A percentile compares a stretch with the other conserved stretches of the same genome.
These are phyloP conservation scores for Indicator indicator DNA, from an alignment of 2,113 vertebrate genomes.

Conservation along the genomic window DNA sequence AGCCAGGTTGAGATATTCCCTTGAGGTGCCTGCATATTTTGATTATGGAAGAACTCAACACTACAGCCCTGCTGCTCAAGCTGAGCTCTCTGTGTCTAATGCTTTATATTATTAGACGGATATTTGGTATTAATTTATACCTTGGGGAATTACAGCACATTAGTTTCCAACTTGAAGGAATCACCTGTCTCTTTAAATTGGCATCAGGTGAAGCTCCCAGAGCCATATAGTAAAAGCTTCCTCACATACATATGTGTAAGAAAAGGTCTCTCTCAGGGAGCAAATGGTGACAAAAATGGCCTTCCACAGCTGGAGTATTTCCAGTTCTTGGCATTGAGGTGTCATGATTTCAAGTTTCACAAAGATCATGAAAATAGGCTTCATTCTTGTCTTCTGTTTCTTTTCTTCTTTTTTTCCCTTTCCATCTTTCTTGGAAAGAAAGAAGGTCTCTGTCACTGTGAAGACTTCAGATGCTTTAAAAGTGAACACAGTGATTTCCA, in stretches of 20 bases:
- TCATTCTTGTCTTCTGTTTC: not conserved
- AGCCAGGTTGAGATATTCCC: constrained; percentile 54
- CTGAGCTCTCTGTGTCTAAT: constrained; percentile 20
- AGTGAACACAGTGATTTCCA: not conserved
- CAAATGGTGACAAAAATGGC: not conserved
- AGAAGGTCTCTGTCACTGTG: not conserved
- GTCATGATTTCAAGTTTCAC: not conserved
- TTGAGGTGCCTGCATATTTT: constrained; percentile 44
- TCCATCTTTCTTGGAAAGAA: not conserved
- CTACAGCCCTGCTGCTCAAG: constrained; percentile 22
- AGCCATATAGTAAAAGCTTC: not conserved
- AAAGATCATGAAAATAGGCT: not conserved
- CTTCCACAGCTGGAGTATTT: not conserved
- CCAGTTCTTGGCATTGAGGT: not conserved
- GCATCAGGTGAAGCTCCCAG: constrained; percentile 27
- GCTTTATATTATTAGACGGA: constrained; percentile 60
- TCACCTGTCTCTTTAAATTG: constrained; percentile 67
- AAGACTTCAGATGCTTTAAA: not conserved
- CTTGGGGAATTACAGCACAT: constrained; percentile 56
- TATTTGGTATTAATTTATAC: constrained; percentile 74
- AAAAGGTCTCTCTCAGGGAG: not conserved
- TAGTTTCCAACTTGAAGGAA: constrained; percentile 54
- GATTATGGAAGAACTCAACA: constrained; percentile 32
- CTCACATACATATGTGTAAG: rapidly evolving
- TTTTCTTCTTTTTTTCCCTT: not conserved